phyloP scores from a whole-genome alignment of 2,797 vertebrate species.

The Premnoplex brunnescens region DNA sequence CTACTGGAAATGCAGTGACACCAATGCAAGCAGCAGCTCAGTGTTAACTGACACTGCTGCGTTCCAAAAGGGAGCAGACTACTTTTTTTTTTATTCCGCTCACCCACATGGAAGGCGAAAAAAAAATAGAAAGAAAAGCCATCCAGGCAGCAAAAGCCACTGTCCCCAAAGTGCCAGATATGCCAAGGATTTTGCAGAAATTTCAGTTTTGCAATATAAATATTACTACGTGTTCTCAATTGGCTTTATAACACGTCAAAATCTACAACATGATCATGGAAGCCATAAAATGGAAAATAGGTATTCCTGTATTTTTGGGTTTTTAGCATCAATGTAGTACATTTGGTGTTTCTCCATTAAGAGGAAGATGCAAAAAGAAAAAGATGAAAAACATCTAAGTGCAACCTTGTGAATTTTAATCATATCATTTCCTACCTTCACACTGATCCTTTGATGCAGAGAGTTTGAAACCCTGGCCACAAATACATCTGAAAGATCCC shows the following conservation, averaged over 20 bases:
- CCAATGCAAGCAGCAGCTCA: neutral
- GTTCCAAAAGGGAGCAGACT: neutral
- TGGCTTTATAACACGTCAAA: neutral
- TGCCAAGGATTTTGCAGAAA: neutral
- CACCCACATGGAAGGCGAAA: rapidly evolving
- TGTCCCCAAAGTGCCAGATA: neutral
- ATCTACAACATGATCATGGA: neutral
- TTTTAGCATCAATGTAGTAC: neutral
- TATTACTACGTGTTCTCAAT: neutral
- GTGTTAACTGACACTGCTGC: neutral
- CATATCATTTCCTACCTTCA: slow-evolving; percentile 80
- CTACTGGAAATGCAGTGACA: neutral
- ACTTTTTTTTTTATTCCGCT: neutral
- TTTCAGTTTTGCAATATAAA: neutral
- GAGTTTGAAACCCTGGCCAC: slow-evolving; percentile 84
- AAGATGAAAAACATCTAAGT: neutral
- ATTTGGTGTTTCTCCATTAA: neutral
- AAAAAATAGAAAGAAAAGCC: neutral
- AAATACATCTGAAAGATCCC: slow-evolving; percentile 90
- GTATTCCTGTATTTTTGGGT: neutral
- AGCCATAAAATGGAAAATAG: neutral
- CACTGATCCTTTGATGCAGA: slow-evolving; percentile 85
- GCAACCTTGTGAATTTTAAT: neutral
- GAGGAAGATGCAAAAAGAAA: neutral
- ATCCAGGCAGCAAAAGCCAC: neutral